Base-by-base conservation (phyloP, 2,113 vertebrate genomes). In the Mesitornis unicolor region DNA sequence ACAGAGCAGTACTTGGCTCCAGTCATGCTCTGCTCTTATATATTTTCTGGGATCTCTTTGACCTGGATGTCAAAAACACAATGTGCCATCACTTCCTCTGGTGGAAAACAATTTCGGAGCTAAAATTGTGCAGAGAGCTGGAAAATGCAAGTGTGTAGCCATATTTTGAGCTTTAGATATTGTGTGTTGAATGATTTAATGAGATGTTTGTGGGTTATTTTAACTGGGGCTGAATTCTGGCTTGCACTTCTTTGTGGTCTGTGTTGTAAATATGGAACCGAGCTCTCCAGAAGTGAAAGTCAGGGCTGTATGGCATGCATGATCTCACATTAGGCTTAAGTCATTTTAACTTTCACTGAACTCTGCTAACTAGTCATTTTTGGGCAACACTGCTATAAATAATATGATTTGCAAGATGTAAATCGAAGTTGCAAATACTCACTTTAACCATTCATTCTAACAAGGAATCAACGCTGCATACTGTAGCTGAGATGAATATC, bases 341-440 rank as follows among this genome's bases (percentile, higher is more conserved):
- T 78, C 0, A 90, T 90, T 94, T 92, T 95, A 97, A 94, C 95
- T 91, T 96, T 75, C 0, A 0, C 53, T 95, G 89, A 96, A 97
- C 95, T 93, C 84, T 84, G 31, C 51, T 83, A 86, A 91, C 89
- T 64, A 93, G 42, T 16, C 71, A 56, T 78, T 87, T 90, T 76
- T 76, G 74, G 35, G 84, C 16, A 77, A 91, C 93, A 75, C 40
- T 65, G 56, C 93, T 96, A 90, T 95, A 97, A 97, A 97, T 96
- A 80, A 95, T 47, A 61, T 40, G 56, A 84, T 90, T 89, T 90
- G 25, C 86, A 90, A 95, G 70, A 69, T 85, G 89, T 87, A 95
- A 92, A 95, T 96, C 87, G 53, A 94, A 89, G 43, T 54, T 85
- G 65, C 69, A 93, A 92, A 83, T 76, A 71, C 26, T 70, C 28